A percentile compares a stretch with the other conserved stretches of the same genome.
phyloP scores from a whole-genome alignment of 1,140 invertebrate genomes.

The Harpegnathos saltator region DNA sequence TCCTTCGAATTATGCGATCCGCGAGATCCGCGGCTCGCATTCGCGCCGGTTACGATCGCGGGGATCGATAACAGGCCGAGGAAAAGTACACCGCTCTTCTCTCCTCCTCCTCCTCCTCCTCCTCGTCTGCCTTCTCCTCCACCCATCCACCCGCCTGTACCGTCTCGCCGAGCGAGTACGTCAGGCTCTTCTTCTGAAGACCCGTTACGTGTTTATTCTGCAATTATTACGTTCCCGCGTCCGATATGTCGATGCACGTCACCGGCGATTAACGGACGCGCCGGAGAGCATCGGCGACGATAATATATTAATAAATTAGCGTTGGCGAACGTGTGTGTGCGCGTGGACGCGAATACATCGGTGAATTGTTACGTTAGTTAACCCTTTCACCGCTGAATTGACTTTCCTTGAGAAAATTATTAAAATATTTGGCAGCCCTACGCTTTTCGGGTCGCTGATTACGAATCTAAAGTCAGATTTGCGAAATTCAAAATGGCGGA shows the following conservation, averaged over 20 bases:
- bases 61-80: constrained; percentile 40
- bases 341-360: too few species aligned
- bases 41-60: constrained; percentile 17
- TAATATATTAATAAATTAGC: constrained; percentile 20
- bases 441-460: too few species aligned
- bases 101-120: not conserved
- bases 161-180: constrained; percentile 9
- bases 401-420: too few species aligned
- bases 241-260: constrained; percentile 31
- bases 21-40: constrained; percentile 1
- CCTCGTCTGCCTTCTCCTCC: not conserved
- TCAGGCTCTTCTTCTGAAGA: constrained; percentile 47
- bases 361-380: too few species aligned
- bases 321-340: not conserved
- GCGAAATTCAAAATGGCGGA: too few species aligned
- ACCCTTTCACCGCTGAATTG: too few species aligned
- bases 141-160: not conserved
- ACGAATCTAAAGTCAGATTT: too few species aligned
- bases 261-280: constrained; percentile 41
- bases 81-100: constrained; percentile 15
- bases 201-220: constrained; percentile 57
- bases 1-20: constrained; percentile 50
- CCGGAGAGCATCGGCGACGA: too few species aligned
- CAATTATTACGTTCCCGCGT: constrained; percentile 55
- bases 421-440: too few species aligned